A percentile compares a stretch with the other conserved stretches of the same genome.
Evolutionary conservation across 2,797 vertebrate genomes (phyloP).

Genomic region (Spinibarbus caldwelli): DNA sequence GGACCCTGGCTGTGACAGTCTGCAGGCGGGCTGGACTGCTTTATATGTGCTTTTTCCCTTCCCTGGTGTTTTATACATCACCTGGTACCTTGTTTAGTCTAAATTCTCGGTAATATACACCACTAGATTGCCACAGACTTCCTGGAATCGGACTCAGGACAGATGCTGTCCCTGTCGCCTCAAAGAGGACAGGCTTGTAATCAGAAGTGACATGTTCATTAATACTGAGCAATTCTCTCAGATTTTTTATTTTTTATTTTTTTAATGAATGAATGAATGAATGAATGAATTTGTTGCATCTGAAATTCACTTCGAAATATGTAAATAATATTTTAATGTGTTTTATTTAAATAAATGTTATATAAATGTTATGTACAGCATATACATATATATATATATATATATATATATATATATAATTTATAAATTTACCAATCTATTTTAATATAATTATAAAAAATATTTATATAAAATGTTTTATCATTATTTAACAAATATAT

Average conservation of each 20-base stretch:
- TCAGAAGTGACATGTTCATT: neutral
- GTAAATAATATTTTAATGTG: too few species aligned
- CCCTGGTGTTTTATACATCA: conserved; percentile 64
- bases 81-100: conserved; percentile 79
- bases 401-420: too few species aligned
- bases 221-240: neutral
- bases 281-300: neutral
- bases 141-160: neutral
- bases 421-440: too few species aligned
- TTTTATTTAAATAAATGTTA: too few species aligned
- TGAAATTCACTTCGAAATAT: neutral
- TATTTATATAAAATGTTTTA: too few species aligned
- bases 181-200: conserved; percentile 11
- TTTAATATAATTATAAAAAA: too few species aligned
- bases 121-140: conserved; percentile 66
- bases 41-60: conserved; percentile 57
- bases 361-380: too few species aligned
- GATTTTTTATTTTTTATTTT: neutral
- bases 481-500: too few species aligned
- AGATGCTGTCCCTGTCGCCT: neutral
- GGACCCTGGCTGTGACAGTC: conserved; percentile 70
- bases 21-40: conserved; percentile 68
- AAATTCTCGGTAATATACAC: conserved; percentile 72
- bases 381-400: too few species aligned
- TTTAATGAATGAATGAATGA: neutral